Evolutionary conservation across 2,113 vertebrate species (phyloP).

Genomic region (Oncorhynchus gorbuscha): DNA sequence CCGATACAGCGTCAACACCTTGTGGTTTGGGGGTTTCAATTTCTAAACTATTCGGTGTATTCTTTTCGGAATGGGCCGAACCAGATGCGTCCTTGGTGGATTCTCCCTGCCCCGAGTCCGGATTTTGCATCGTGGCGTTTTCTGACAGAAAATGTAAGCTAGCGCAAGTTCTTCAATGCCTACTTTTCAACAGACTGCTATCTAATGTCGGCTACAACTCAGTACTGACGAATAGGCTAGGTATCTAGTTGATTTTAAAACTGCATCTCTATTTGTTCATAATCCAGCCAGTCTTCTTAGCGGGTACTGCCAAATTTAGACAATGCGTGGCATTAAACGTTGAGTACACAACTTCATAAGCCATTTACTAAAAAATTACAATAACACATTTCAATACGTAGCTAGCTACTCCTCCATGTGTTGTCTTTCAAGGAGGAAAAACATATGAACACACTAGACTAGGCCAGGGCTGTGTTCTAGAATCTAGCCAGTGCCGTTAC

Average conservation of each 20-base stretch:
- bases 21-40: conserved; percentile 6
- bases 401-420: no score
- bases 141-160: background rate
- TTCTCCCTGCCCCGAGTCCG: conserved; percentile 44
- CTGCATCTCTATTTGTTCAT: no score
- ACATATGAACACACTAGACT: no score
- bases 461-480: background rate
- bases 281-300: no score
- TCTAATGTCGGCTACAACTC: no score
- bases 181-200: background rate
- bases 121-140: conserved; percentile 44
- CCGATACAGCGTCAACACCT: conserved; percentile 68
- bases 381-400: no score
- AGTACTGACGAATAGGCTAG: background rate
- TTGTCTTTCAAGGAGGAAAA: no score
- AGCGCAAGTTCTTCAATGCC: no score
- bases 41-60: background rate
- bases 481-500: conserved; percentile 49
- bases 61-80: conserved; percentile 30
- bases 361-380: no score
- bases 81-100: conserved; percentile 14
- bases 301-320: no score
- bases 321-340: no score
- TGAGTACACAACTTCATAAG: background rate
- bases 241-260: no score